Evolutionary conservation across 2,797 vertebrate genomes (phyloP), one percentile per base, ranked within the genome.

Genomic region (Gymnoscopelus microlampas): DNA sequence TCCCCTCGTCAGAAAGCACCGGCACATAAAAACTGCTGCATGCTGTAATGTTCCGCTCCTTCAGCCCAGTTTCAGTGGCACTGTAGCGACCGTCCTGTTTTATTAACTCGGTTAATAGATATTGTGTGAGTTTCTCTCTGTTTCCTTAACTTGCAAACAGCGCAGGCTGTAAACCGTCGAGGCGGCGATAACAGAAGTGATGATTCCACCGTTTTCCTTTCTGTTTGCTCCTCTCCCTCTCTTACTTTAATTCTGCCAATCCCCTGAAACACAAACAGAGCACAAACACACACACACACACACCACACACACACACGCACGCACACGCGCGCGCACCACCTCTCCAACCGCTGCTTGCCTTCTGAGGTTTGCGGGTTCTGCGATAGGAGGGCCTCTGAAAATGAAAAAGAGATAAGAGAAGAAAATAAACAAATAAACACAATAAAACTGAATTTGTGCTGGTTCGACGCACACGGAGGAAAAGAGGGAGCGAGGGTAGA

Each of bases 401-500:
- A 93, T 87, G 81, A 85, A 90, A 90, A 90, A 88, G 83, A 91
- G 86, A 93, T 91, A 91, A 92, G 88, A 88, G 82, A 82, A 91
- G 83, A 83, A 91, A 93, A 93, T 91, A 92, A 92, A 92, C 88
- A 92, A 89, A 93, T 89, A 90, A 91, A 93, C 87, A 85, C 84
- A 89, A 92, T 91, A 83, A 89, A 89, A 89, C 83, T 57, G 78
- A 91, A 92, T 91, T 91, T 91, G 90, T 92, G 88, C 89, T 91
- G 90, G 83, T 92, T 89, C 89, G 90, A 86, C 89, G 87, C 86
- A 75, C 86, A 88, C 86, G 80, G 74, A 69, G 83, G 75, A 74
- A 73, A 60, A 47, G 73, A 60, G 77, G 79, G 75, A 54, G 79
- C 50, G 75, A 55, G 79, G 44, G 54, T 50, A 19, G 63, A 72